Percentiles rank a stretch among this genome's conserved stretches.
Conservation (phyloP, 2,113 vertebrate genomes). For the Cavia aperea region DNA sequence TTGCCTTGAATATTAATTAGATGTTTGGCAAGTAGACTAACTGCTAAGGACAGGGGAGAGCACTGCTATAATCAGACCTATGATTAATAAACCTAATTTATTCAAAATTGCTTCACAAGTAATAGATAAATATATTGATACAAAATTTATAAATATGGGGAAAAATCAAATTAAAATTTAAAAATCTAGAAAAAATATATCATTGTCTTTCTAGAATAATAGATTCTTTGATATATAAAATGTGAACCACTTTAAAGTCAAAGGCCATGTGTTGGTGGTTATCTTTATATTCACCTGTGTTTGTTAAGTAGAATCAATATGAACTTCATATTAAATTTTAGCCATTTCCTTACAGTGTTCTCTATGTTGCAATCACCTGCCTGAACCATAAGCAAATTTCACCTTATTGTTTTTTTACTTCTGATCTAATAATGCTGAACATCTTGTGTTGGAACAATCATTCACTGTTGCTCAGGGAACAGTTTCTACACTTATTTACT, state of each 20-base stretch:
- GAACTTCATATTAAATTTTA: slow-evolving; percentile 18
- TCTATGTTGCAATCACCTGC: not conserved
- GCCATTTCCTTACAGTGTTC: not conserved
- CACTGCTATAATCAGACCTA: not conserved
- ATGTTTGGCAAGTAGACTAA: not conserved
- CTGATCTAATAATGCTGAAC: slow-evolving; percentile 45
- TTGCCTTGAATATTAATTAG: not conserved
- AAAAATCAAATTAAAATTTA: slow-evolving; percentile 2
- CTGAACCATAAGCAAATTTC: not conserved
- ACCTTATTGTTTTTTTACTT: slow-evolving; percentile 33
- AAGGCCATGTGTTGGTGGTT: not conserved
- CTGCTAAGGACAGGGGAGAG: not conserved
- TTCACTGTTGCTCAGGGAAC: slow-evolving; percentile 27
- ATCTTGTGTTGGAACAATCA: slow-evolving; percentile 8
- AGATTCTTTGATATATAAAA: not conserved
- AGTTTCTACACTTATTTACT: slow-evolving; percentile 48
- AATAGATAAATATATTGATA: not conserved
- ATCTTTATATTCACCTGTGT: not conserved
- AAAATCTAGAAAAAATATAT: not conserved
- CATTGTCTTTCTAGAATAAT: not conserved
- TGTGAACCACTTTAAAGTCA: not conserved
- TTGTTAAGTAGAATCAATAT: slow-evolving; percentile 26
- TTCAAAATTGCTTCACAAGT: not conserved
- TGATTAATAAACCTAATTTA: not conserved
- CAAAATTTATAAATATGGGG: not conserved